Evolutionary conservation across 2,113 vertebrate species (phyloP), one percentile per base, ranked within the genome.

Genomic region (Prolemur simus): DNA sequence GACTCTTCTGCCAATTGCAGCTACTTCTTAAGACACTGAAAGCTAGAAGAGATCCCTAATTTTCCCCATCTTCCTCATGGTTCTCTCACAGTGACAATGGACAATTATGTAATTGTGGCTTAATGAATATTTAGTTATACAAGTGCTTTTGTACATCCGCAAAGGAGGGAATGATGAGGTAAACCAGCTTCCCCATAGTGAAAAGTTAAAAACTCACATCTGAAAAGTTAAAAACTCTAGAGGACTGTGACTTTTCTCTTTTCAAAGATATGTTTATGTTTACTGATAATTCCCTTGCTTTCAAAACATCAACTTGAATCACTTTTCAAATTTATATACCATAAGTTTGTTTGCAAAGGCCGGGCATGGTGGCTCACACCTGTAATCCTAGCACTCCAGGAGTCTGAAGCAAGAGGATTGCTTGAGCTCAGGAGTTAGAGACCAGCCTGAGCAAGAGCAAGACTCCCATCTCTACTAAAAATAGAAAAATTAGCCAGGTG

Each of bases 91-190:
- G 64, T 45, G 73, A 87, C 73, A 29, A 6, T 45, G n/a, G 71
- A n/a, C n/a, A 91, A 73, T n/a, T 69, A n/a, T 4, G 11, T 73
- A 87, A 91, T 64, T 64, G 27, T 63, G 74, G 74, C 49, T 64
- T 64, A n/a, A 87, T 42, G 27, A 49, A 52, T n/a, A 68, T 47
- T 76, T 47, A 83, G 27, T 8, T 23, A 69, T 20, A 71, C 25
- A 54, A 5, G 21, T 47, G 66, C 4, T 56, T 81, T 71, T 92
- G 76, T 76, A 52, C 12, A 58, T 97, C 97, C 97, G 97, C 87
- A 96, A 96, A 97, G 86, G 95, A 97, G 96, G 96, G 96, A 97
- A 96, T 66, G 80, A 74, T 42, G 34, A 92, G n/a, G 64, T 63
- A 87, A 84, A 60, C 17, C 15, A 86, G 37, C 15, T 45, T 54